These are phyloP conservation scores for Euplexia lucipara DNA, from an alignment of 2,888 invertebrate genomes.

Conservation along the genomic window DNA sequence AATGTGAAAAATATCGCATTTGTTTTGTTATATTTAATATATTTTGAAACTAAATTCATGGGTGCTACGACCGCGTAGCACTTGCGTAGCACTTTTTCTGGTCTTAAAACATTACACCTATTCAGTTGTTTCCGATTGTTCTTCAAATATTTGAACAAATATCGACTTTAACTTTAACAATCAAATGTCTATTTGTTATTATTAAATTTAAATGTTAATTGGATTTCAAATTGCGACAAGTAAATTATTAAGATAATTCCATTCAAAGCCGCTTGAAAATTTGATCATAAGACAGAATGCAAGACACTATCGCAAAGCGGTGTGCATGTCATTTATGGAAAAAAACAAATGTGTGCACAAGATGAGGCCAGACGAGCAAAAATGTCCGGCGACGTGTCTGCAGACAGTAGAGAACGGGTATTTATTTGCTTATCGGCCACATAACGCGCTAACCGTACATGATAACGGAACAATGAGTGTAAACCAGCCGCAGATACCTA, in stretches of 20 bases:
- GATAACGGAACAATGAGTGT: conserved; percentile 90
- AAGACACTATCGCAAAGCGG: conserved; percentile 52
- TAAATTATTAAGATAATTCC: conserved; percentile 22
- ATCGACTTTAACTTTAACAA: conserved; percentile 10
- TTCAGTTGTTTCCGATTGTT: not conserved
- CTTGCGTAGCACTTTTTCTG: conserved; percentile 26
- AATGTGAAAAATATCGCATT: not conserved
- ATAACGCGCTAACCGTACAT: conserved; percentile 86
- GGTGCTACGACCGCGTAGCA: conserved; percentile 50
- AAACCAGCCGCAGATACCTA: conserved; percentile 83
- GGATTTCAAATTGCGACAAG: conserved; percentile 7
- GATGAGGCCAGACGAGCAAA: conserved; percentile 58
- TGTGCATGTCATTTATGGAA: conserved; percentile 26
- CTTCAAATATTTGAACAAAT: conserved; percentile 19
- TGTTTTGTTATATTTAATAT: too few relatives aligned
- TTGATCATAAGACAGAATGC: conserved; percentile 25
- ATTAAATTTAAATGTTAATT: conserved; percentile 30
- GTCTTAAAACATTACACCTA: not conserved
- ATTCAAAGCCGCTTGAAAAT: conserved; percentile 20
- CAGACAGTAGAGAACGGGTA: conserved; percentile 72
- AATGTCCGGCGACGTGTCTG: conserved; percentile 67
- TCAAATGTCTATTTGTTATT: conserved; percentile 10
- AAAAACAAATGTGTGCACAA: conserved; percentile 45
- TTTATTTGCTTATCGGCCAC: conserved; percentile 88
- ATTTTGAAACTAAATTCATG: too few relatives aligned